Conservation (phyloP, 2,888 invertebrate genomes). For the Cecidostiba fungosa region DNA sequence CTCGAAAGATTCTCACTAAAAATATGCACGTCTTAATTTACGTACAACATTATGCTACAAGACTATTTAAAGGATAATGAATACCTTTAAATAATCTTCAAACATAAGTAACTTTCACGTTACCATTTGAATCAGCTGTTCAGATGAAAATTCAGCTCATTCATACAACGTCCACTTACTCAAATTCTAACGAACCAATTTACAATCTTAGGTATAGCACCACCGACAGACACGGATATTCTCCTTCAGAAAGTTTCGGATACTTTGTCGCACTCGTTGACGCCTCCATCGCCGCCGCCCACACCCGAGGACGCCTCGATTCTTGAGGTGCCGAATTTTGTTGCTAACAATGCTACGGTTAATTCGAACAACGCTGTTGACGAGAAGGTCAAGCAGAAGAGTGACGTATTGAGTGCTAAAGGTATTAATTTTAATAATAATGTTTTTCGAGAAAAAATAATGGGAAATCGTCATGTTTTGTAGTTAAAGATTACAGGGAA, state of each 20-base stretch:
- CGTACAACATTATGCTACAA: background rate
- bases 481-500: too few relatives aligned
- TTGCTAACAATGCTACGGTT: background rate
- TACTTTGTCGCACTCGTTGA: conserved; percentile 73
- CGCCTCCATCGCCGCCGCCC: conserved; percentile 62
- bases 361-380: background rate
- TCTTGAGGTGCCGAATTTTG: conserved; percentile 7
- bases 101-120: background rate
- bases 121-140: background rate
- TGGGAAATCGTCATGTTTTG: too few relatives aligned
- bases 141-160: background rate
- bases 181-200: background rate
- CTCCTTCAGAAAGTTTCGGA: conserved; percentile 77
- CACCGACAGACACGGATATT: conserved; percentile 73
- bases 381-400: background rate
- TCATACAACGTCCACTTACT: background rate
- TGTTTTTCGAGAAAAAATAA: too few relatives aligned
- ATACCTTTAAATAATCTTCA: background rate
- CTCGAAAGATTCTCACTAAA: conserved; percentile 36
- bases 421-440: background rate
- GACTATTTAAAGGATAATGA: background rate
- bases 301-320: conserved; percentile 41
- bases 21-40: conserved; percentile 21
- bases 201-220: conserved; percentile 60
- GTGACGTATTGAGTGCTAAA: background rate